Conservation (phyloP, 1,140 invertebrate genomes). For the Solenopsis invicta region DNA sequence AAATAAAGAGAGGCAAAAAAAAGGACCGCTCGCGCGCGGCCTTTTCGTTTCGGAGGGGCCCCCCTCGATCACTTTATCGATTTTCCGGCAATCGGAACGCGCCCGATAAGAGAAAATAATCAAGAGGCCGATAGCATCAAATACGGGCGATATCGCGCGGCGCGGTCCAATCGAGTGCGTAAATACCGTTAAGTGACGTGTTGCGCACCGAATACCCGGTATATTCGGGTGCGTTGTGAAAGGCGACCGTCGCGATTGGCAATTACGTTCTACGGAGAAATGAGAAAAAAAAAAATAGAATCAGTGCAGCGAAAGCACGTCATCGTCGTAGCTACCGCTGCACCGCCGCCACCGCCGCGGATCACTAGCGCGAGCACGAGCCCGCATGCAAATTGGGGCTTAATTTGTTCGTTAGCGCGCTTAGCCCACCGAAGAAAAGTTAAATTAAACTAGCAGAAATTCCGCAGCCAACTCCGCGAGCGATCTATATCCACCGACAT, state of each 20-base stretch:
- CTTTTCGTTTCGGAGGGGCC: neutral
- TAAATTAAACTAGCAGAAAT: constrained; percentile 57
- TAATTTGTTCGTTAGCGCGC: constrained; percentile 61
- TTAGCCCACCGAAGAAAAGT: constrained; percentile 53
- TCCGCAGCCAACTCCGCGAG: constrained; percentile 3
- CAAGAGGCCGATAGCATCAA: constrained; percentile 33
- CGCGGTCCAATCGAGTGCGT: neutral
- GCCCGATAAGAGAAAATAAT: constrained; percentile 47
- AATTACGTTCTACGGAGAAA: constrained; percentile 9
- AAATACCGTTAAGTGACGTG: constrained; percentile 28
- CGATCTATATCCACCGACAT: constrained; percentile 8
- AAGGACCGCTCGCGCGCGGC: neutral
- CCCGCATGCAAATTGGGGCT: constrained; percentile 58
- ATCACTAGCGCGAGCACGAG: constrained; percentile 38
- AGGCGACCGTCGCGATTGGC: constrained; percentile 44
- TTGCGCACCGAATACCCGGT: constrained; percentile 24
- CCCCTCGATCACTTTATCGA: constrained; percentile 30
- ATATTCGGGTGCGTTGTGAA: constrained; percentile 37
- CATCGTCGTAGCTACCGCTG: neutral
- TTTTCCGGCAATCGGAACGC: constrained; percentile 16
- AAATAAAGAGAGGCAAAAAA: neutral
- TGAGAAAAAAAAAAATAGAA: neutral
- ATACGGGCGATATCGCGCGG: constrained; percentile 40
- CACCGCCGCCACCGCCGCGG: constrained; percentile 19
- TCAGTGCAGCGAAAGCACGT: no score